A percentile compares a stretch with the other conserved stretches of the same genome.
Evolutionary conservation across 2,888 invertebrate species (phyloP).

Genomic region (Lagria hirta): DNA sequence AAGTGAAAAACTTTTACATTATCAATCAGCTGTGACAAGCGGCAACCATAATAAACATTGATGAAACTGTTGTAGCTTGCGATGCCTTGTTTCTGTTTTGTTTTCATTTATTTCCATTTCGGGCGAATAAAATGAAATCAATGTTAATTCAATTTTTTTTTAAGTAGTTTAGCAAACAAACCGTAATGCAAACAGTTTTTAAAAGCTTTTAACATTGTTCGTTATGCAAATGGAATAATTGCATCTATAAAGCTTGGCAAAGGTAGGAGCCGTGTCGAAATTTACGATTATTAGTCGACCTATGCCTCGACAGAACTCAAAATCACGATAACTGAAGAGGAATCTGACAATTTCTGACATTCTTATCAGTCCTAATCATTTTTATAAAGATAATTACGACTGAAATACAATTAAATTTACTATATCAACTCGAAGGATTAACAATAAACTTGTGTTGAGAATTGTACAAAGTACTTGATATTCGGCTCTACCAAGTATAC

Average conservation of each 20-base stretch:
- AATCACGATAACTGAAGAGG: constrained; percentile 3
- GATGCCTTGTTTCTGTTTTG: constrained; percentile 2
- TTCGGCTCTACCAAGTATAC: too few species aligned
- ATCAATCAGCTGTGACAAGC: constrained; percentile 15
- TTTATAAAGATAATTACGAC: constrained; percentile 1
- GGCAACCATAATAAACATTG: constrained; percentile 10
- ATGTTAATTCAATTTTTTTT: constrained; percentile 2
- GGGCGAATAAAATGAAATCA: constrained; percentile 5
- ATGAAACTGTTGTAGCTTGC: constrained; percentile 7
- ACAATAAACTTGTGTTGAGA: too few species aligned
- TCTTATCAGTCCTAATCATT: constrained; percentile 3
- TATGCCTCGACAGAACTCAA: constrained; percentile 1
- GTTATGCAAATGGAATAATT: constrained; percentile 10
- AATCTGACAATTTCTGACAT: constrained; percentile 3
- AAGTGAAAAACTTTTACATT: too few species aligned
- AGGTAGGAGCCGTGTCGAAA: constrained; percentile 5
- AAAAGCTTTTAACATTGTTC: constrained; percentile 3
- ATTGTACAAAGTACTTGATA: too few species aligned
- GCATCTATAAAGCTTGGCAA: constrained; percentile 1
- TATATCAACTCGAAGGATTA: too few species aligned
- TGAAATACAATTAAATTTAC: too few species aligned
- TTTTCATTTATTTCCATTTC: constrained; percentile 1
- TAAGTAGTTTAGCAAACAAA: constrained; percentile 7
- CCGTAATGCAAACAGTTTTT: constrained; percentile 2
- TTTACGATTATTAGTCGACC: constrained; percentile 1